These are phyloP conservation scores for Aphelenchoides fujianensis DNA, from an alignment of 1,140 invertebrate species.

Conservation along the genomic window DNA sequence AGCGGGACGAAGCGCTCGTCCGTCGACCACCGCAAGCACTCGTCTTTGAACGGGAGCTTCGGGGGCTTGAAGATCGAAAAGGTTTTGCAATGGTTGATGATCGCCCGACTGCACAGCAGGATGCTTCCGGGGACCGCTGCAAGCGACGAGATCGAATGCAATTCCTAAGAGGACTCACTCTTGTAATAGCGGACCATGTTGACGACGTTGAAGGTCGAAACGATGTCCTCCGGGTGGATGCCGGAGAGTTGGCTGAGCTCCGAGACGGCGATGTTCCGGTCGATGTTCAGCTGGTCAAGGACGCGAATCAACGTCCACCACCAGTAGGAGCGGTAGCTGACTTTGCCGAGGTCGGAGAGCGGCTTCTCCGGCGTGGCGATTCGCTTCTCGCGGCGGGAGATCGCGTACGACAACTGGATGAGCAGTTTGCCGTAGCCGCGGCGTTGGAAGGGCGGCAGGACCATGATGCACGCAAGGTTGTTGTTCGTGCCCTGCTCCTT, in stretches of 20 bases:
- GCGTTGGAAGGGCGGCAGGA: slow-evolving; percentile 89
- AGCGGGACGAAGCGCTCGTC: not conserved
- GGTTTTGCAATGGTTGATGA: slow-evolving; percentile 14
- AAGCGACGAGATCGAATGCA: no score
- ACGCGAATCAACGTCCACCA: slow-evolving; percentile 84
- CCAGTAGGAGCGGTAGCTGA: slow-evolving; percentile 97
- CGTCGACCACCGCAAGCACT: slow-evolving; percentile 1
- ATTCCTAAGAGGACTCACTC: slow-evolving; percentile 38
- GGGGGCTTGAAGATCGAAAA: slow-evolving; percentile 1
- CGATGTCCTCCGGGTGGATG: slow-evolving; percentile 45
- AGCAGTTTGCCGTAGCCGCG: slow-evolving; percentile 97
- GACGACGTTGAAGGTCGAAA: slow-evolving; percentile 44
- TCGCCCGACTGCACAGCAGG: not conserved
- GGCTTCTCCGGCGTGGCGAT: slow-evolving; percentile 97
- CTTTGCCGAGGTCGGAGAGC: slow-evolving; percentile 87
- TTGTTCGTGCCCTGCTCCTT: no score
- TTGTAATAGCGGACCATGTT: slow-evolving; percentile 45
- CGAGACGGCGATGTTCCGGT: slow-evolving; percentile 32
- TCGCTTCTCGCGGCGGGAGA: slow-evolving; percentile 81
- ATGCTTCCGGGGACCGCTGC: not conserved
- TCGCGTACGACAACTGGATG: slow-evolving; percentile 69
- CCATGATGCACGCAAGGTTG: slow-evolving; percentile 95
- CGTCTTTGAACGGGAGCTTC: not conserved
- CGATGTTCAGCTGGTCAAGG: slow-evolving; percentile 24
- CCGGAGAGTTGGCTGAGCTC: slow-evolving; percentile 44